Evolutionary conservation across 1,140 invertebrate species (phyloP).

Genomic region (Doryteuthis pealeii): DNA sequence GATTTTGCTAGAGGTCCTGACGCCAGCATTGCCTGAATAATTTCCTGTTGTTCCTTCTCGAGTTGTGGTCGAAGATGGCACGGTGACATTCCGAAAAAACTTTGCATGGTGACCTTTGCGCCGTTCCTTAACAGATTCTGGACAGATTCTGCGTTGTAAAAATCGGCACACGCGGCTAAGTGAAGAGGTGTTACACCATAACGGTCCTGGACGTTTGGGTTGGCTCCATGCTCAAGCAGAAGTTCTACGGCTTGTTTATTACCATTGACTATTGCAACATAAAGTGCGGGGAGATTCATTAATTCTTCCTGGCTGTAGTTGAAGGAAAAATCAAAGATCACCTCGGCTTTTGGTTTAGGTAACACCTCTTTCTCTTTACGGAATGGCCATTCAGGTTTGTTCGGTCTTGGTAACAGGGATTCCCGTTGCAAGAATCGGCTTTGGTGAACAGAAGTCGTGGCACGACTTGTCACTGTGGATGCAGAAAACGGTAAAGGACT

Average conservation of each 20-base stretch:
- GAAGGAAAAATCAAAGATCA: slow-evolving; percentile 36
- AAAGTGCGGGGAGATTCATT: slow-evolving; percentile 64
- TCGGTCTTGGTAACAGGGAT: neutral
- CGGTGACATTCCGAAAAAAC: slow-evolving; percentile 60
- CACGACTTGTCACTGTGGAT: neutral
- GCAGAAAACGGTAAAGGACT: neutral
- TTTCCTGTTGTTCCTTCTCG: slow-evolving; percentile 56
- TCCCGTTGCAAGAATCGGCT: neutral
- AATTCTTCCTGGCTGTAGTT: slow-evolving; percentile 62
- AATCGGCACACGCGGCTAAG: slow-evolving; percentile 62
- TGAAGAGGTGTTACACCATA: slow-evolving; percentile 66
- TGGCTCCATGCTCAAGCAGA: slow-evolving; percentile 65
- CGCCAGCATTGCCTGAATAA: slow-evolving; percentile 51
- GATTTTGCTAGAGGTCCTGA: slow-evolving; percentile 12
- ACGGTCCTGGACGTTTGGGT: slow-evolving; percentile 60
- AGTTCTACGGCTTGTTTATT: slow-evolving; percentile 63
- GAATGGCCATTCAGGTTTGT: no score
- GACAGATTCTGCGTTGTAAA: slow-evolving; percentile 63
- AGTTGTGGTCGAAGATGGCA: slow-evolving; percentile 55
- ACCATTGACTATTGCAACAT: slow-evolving; percentile 63
- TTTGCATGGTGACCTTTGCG: slow-evolving; percentile 60
- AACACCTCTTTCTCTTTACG: no score
- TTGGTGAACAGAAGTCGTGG: neutral
- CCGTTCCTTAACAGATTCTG: slow-evolving; percentile 64
- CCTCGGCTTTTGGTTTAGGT: neutral